Percentiles rank a stretch among this genome's conserved stretches.
phyloP scores from a whole-genome alignment of 2,113 vertebrate genomes.

The Lophochroa leadbeateri region DNA sequence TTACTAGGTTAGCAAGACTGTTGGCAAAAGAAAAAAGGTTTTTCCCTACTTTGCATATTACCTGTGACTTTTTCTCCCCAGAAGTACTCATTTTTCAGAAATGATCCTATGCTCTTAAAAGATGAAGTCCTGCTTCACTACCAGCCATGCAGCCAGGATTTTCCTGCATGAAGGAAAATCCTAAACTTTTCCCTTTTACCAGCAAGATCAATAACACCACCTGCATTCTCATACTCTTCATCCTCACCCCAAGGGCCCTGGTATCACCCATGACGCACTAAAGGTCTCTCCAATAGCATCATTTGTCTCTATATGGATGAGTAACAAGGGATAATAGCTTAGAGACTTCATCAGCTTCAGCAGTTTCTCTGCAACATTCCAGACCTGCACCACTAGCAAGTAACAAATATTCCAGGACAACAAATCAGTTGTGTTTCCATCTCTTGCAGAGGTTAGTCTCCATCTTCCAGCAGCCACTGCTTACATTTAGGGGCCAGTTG shows the following conservation, averaged over 20 bases:
- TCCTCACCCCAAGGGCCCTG: background rate
- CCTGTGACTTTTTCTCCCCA: background rate
- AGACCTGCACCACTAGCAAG: background rate
- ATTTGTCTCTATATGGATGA: background rate
- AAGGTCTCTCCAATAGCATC: background rate
- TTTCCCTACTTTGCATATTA: background rate
- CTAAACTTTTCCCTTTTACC: background rate
- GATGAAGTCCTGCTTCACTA: accelerated
- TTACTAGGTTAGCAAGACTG: background rate
- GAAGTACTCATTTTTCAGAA: background rate
- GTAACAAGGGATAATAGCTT: background rate
- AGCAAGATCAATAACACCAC: background rate
- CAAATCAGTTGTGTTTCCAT: background rate
- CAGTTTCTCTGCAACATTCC: background rate
- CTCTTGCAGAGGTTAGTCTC: background rate
- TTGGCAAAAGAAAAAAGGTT: accelerated
- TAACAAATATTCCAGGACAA: background rate
- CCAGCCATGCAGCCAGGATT: background rate
- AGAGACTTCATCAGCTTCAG: background rate
- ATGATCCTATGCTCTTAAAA: background rate
- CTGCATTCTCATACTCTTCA: background rate
- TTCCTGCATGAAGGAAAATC: background rate
- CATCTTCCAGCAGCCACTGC: background rate
- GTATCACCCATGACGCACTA: background rate
- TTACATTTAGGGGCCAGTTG: background rate